Conservation (phyloP, 2,797 vertebrate genomes). For the Sorex maritimensis region DNA sequence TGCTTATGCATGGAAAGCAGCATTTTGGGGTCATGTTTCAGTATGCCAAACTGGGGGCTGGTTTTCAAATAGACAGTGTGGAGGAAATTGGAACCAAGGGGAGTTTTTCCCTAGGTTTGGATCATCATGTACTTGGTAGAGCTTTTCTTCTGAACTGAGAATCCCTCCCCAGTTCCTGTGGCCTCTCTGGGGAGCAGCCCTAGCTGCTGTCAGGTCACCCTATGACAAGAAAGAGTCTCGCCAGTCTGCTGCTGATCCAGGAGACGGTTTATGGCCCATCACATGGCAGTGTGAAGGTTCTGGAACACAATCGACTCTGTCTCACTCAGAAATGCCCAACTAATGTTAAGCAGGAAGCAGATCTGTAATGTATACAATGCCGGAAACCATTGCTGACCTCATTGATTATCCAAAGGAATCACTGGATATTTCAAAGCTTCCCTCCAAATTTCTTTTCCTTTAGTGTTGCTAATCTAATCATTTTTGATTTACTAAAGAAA, state of each 20-base stretch:
- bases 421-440: neutral
- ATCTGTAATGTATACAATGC: neutral
- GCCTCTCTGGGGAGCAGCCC: neutral
- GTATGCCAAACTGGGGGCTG: too few relatives aligned
- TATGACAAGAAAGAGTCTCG: rapidly evolving
- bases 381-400: constrained; percentile 30
- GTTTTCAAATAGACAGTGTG: neutral
- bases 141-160: neutral
- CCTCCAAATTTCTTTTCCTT: neutral
- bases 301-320: constrained; percentile 15
- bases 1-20: too few relatives aligned
- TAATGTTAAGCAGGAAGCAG: constrained; percentile 55
- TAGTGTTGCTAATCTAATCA: constrained; percentile 40
- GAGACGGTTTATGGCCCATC: too few relatives aligned
- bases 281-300: neutral
- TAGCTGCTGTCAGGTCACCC: neutral
- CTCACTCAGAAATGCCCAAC: neutral
- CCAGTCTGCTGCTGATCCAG: neutral
- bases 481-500: constrained; percentile 9
- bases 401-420: neutral
- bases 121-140: neutral
- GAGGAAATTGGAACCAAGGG: neutral
- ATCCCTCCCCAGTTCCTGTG: too few relatives aligned
- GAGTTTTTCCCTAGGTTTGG: neutral
- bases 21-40: too few relatives aligned